Evolutionary conservation across 2,797 vertebrate genomes (phyloP), one percentile per base, ranked within the genome.

Genomic region (Meda fulgida): DNA sequence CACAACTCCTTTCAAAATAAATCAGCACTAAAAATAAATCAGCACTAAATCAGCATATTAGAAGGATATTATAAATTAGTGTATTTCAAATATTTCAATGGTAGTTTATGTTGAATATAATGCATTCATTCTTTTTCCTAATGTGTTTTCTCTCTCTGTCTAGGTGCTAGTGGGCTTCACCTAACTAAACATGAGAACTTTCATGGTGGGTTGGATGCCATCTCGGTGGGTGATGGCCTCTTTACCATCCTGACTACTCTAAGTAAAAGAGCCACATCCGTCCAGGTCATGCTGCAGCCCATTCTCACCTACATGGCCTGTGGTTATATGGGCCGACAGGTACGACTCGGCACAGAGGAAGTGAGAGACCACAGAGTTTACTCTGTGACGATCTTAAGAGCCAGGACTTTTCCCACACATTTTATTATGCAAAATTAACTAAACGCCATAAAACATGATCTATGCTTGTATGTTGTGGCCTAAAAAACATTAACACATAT

Each of bases 221-320:
- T 99, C 92, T 99, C 98, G 0, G 98, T 99, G 85, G 98, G 98
- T 4, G 98, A 99, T 26, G 98, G 98, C 70, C 95, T 99, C 55
- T 99, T 99, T 91, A 98, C 98, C 88, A 99, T 99, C 91, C 93
- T 99, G 88, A 99, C 98, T 87, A 99, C 98, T 0, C 97, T 99
- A 72, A 99, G 98, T 93, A 99, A 99, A 93, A 97, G 96, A 92
- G 97, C 98, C 85, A 97, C 97, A 21, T 97, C 98, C 0, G 97
- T 99, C 38, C 98, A 99, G 92, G 97, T 98, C 92, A 99, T 99
- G 98, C 91, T 99, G 77, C 98, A 99, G 92, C 98, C 98, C 80
- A 98, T 99, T 92, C 96, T 99, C 91, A 99, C 98, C 3, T 99
- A 99, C 92, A 99, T 99, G 98, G 98, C 98, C 82, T 99, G 98